phyloP scores from a whole-genome alignment of 2,797 vertebrate genomes.

The Dipus sagitta region DNA sequence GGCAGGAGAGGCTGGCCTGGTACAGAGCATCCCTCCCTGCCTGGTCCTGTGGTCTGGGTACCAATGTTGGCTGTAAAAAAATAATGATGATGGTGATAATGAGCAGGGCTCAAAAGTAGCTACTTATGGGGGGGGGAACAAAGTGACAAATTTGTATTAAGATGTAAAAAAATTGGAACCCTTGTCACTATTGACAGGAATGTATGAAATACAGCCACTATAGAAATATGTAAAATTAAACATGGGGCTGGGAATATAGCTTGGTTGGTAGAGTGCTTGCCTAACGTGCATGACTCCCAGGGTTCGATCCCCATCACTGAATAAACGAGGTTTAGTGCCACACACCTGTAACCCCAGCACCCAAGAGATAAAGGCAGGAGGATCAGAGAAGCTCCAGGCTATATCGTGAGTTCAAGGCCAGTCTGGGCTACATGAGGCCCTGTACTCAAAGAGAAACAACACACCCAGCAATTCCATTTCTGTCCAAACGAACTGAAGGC shows the following conservation, averaged over 20 bases:
- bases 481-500: neutral
- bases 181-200: neutral
- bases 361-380: no score
- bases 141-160: neutral
- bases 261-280: no score
- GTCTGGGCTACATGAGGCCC: no score
- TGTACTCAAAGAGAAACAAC: neutral
- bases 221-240: neutral
- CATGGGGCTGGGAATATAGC: no score
- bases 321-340: no score
- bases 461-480: neutral
- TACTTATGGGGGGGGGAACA: neutral
- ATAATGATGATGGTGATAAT: neutral
- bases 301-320: no score
- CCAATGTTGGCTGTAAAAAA: slow-evolving; percentile 93
- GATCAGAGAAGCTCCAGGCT: no score
- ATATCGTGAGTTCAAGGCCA: no score
- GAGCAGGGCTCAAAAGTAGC: neutral
- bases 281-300: no score
- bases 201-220: neutral
- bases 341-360: no score
- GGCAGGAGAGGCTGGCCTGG: slow-evolving; percentile 87
- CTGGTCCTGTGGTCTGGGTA: slow-evolving; percentile 93
- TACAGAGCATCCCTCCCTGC: slow-evolving; percentile 84
- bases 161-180: neutral